These are phyloP conservation scores for Penaeus vannamei DNA, from an alignment of 1,140 invertebrate species.

Conservation along the genomic window DNA sequence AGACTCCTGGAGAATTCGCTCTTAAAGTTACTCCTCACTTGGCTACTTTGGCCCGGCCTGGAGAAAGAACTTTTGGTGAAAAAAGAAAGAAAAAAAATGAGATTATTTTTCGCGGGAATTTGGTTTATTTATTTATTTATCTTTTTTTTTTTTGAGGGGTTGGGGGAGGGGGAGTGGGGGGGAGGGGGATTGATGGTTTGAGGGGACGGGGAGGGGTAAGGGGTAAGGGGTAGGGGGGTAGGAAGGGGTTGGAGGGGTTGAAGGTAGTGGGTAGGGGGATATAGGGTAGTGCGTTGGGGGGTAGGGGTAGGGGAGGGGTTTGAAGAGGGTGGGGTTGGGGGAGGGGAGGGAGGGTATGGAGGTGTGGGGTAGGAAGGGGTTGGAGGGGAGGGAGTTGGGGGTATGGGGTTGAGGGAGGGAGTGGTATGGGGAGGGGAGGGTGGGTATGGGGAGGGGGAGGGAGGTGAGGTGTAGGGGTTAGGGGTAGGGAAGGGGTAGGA, in stretches of 20 bases:
- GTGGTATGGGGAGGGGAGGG: not conserved
- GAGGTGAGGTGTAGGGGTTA: not conserved
- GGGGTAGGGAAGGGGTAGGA: not conserved
- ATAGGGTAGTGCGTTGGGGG: not conserved
- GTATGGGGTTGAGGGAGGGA: not conserved
- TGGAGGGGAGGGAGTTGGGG: not conserved
- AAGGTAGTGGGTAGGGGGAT: too few relatives aligned
- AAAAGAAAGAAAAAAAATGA: constrained; percentile 48
- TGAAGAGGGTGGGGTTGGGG: not conserved
- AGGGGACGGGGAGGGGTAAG: too few relatives aligned
- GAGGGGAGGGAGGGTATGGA: too few relatives aligned
- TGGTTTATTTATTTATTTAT: too few relatives aligned
- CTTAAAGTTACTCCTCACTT: constrained; percentile 79
- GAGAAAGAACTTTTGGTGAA: constrained; percentile 64
- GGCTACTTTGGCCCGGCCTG: constrained; percentile 76
- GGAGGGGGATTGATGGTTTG: too few relatives aligned
- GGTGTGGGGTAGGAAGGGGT: not conserved
- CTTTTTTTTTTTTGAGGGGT: not conserved
- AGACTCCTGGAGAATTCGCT: constrained; percentile 78
- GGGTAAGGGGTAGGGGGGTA: too few relatives aligned
- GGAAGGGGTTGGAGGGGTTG: too few relatives aligned
- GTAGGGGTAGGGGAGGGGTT: not conserved
- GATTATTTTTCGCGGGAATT: too few relatives aligned
- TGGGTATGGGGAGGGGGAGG: not conserved
- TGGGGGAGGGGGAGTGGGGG: too few relatives aligned